Base-by-base conservation (phyloP, 30 jellyfish, hydroid and myxozoan genomes). In the Cassiopea xamachana region DNA sequence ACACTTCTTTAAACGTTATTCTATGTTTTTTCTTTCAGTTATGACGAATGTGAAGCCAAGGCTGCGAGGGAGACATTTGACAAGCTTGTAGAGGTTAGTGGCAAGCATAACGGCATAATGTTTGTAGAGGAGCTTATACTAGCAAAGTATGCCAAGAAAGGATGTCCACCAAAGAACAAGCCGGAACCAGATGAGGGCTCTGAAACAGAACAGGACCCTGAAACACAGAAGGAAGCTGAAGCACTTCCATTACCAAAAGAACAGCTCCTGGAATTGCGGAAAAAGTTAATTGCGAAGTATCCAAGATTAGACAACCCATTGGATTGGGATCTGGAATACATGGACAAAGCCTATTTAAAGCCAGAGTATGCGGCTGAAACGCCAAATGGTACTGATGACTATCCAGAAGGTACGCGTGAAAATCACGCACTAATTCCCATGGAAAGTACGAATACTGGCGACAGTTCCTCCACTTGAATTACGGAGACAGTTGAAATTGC, bases 31-130 rank as follows among this genome's bases (percentile, higher is more conserved):
- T 55, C 12, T 71, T 71, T 43, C 80, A 71, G 80, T 2, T 71
- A 71, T 27, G 80, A 71, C 16, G 15, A 71, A 39, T 10, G n/a
- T 19, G 80, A 71, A 27, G 80, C 80, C 6, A 16, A 71, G 3
- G 55, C 80, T 71, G 80, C 80, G 4, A 71, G 15, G 55, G 51
- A 7, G 55, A 6, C n/a, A 15, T 71, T 71, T 71, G 80, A 71
- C 3, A 55, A 51, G 15, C 18, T 71, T 18, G 80, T 71, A 55
- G 39, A 71, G 39, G 55, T 14, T 4, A 1, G 27, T 4, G 39
- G 80, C 51, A n/a, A 71, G 16, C 58, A 51, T 4, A 71, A 71
- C 15, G 80, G 80, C 55, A 39, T 7, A 27, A 17, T 51, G 80
- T 6, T 3, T 6, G 64, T 55, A 10, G 12, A 6, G 12, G 64